Percentiles rank a stretch among this genome's conserved stretches.
Evolutionary conservation across 2,797 vertebrate species (phyloP).

Genomic region (Rhabdomys pumilio): DNA sequence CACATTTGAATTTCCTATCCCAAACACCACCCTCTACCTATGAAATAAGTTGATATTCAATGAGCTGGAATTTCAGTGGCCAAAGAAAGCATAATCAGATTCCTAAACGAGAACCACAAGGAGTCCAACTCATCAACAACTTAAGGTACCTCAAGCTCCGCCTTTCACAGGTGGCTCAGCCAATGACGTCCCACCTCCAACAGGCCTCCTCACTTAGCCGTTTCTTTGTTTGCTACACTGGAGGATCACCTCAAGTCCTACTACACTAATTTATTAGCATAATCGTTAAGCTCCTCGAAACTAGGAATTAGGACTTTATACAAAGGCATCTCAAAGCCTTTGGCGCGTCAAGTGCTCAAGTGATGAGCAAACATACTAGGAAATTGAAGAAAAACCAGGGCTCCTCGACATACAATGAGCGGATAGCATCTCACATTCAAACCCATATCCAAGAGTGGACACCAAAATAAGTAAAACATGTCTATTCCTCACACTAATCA

Average conservation of each 20-base stretch:
- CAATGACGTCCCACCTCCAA: neutral
- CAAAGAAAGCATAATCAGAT: conserved; percentile 33
- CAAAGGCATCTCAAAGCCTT: neutral
- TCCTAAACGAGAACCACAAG: neutral
- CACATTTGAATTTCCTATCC: neutral
- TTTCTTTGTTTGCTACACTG: neutral
- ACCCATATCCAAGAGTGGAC: neutral
- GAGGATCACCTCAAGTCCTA: neutral
- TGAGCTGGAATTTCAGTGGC: neutral
- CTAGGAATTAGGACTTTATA: neutral
- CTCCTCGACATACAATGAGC: neutral
- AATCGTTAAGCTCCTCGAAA: conserved; percentile 65
- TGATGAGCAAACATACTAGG: conserved; percentile 19
- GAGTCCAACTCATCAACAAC: neutral
- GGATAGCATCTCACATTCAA: conserved; percentile 7
- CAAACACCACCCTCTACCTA: neutral
- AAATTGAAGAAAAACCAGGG: conserved; percentile 6
- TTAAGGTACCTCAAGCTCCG: neutral
- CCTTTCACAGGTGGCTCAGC: neutral
- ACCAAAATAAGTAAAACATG: neutral
- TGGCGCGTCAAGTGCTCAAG: neutral
- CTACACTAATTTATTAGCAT: neutral
- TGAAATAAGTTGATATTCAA: conserved; percentile 8
- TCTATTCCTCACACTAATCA: conserved; percentile 31
- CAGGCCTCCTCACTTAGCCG: neutral